A percentile compares a stretch with the other conserved stretches of the same genome.
Conservation (phyloP, 2,888 invertebrate species). For the Aphidius colemani region DNA sequence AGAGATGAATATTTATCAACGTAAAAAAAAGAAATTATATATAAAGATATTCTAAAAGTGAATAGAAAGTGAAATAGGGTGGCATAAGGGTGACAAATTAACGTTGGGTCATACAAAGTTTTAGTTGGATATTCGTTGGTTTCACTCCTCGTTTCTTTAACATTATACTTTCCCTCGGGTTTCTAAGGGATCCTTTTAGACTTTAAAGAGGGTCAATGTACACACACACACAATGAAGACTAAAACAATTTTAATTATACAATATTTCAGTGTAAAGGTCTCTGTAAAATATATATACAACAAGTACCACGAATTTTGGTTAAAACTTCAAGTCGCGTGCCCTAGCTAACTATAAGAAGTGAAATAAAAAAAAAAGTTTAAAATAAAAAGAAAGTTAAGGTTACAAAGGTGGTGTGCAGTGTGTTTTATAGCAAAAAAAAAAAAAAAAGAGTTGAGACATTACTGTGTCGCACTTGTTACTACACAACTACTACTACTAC, state of each 20-base stretch:
- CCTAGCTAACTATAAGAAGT: slow-evolving; percentile 20
- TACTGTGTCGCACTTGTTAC: slow-evolving; percentile 27
- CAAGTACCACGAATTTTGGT: background rate
- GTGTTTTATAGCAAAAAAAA: too few species aligned
- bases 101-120: slow-evolving; percentile 21
- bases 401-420: too few species aligned
- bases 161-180: background rate
- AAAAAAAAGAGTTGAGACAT: slow-evolving; percentile 38
- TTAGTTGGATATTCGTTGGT: slow-evolving; percentile 5
- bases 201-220: too few species aligned
- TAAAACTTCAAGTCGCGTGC: slow-evolving; percentile 11
- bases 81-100: slow-evolving; percentile 23
- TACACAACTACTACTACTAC: slow-evolving; percentile 3
- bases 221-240: background rate
- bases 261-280: slow-evolving; percentile 37
- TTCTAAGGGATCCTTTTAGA: background rate
- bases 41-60: background rate
- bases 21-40: slow-evolving; percentile 7
- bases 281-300: background rate
- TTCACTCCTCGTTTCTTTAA: background rate
- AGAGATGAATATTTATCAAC: slow-evolving; percentile 40
- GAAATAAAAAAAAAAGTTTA: slow-evolving; percentile 23
- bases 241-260: slow-evolving; percentile 39
- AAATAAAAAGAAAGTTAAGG: too few species aligned
- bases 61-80: background rate